Evolutionary conservation across 2,888 invertebrate species (phyloP), one percentile per base, ranked within the genome.

Genomic region (Scotopteryx bipunctaria): DNA sequence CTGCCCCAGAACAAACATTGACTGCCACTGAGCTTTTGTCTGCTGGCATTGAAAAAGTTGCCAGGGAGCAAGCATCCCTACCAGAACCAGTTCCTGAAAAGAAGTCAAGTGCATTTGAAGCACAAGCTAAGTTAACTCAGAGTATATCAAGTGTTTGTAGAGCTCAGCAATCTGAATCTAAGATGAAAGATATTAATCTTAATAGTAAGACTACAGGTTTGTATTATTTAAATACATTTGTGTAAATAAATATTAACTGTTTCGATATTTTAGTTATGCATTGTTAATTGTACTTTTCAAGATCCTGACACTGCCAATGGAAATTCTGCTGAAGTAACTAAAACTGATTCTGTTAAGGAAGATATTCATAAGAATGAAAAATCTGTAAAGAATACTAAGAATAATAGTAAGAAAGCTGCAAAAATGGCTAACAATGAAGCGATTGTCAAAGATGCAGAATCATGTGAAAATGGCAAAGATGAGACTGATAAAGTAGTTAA

Each of bases 401-500:
- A 78, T 70, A 71, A 66, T 45, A 83, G 66, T 67, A 87, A 86
- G 58, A 86, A 86, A 67, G 67, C 79, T 47, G 72, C 70, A 31
- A 83, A 81, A 63, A 78, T 78, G 72, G 72, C 78, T 42, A 78
- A 66, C 60, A 79, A 67, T 70, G 81, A 83, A 48, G 60, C 64
- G 36, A 69, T 65, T 63, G 59, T 66, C 21, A 78, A 80, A 66
- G 81, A 83, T 57, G 54, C 63, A 11, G 84, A 85, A 69, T 76
- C 82, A 70, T 74, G 73, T 77, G 86, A 86, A 73, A 89, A 88
- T 78, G 86, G 86, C 71, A 88, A 84, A 80, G 78, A 83, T 79
- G 87, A 89, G 86, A 87, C 88, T 88, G 89, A 88, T 81, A 85
- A 83, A 76, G 72, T 83, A 78, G 80, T 73, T 74, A 78, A 75